Conservation (phyloP, 2,113 vertebrate genomes). For the Actinemys pallida region DNA sequence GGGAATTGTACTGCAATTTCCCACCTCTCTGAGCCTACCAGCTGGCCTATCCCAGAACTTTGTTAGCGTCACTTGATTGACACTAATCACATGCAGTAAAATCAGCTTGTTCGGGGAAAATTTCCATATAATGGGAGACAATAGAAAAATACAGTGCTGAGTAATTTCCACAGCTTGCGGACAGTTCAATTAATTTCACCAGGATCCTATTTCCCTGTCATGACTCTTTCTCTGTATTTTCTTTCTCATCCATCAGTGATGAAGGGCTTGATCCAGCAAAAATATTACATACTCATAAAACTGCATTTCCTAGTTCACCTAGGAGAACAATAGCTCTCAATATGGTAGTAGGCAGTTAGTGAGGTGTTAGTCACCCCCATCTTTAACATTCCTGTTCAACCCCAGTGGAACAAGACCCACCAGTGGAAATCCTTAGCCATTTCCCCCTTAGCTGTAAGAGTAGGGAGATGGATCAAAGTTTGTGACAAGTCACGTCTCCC, state of each 20-base stretch:
- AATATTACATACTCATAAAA: neutral
- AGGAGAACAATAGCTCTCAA: neutral
- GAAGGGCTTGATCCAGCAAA: neutral
- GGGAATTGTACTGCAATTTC: neutral
- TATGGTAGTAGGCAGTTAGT: neutral
- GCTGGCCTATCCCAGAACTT: neutral
- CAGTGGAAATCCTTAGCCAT: neutral
- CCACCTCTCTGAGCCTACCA: neutral
- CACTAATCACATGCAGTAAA: neutral
- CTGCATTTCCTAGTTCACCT: neutral
- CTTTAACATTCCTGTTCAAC: neutral
- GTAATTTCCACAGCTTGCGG: neutral
- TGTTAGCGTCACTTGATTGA: neutral
- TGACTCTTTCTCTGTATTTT: neutral
- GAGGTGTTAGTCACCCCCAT: neutral
- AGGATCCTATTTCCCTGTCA: neutral
- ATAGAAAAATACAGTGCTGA: neutral
- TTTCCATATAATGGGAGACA: neutral
- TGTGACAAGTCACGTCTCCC: neutral
- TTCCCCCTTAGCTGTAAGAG: neutral
- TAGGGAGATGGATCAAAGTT: neutral
- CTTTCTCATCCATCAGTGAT: neutral
- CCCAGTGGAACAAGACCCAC: neutral
- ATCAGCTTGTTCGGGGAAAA: neutral
- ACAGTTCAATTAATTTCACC: neutral